Base-by-base conservation (phyloP, 2,113 vertebrate genomes). In the Cryptotis parvus region DNA sequence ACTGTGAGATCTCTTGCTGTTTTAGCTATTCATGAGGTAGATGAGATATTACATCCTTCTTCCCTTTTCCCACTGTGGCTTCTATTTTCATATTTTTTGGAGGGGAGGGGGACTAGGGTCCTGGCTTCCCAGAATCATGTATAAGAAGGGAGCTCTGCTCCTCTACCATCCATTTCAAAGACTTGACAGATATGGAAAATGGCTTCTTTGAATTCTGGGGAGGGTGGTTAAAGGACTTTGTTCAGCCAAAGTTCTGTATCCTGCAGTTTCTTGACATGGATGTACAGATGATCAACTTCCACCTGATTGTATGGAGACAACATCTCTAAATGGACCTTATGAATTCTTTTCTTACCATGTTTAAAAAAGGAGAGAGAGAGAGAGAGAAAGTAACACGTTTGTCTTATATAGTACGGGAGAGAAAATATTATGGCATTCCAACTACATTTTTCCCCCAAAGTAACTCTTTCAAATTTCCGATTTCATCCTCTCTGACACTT, bases 401-500 rank as follows among this genome's bases (percentile, higher is more conserved):
- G 89, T 58, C 10, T 22, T 83, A 18, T 39, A 35, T 27, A 82
- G 8, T 4, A 63, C 26, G 39, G 29, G 1, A 3, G n/a, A 1
- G n/a, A 16, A 76, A 39, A 88, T 65, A 27, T 35, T 39, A 61
- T 1, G 73, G 45, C 0, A 8, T 14, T 80, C 16, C 16, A 22
- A n/a, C 10, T 45, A 16, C 22, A 49, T 33, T 68, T 84, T 61
- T 43, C 16, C 39, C 37, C 4, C 26, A 58, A 58, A 5, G 63
- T 33, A 77, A 16, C 37, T 91, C 9, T 52, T 26, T 68, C 2
- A 73, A 87, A 83, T 39, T 81, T 22, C 35, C 27, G 72, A 24
- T 83, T 93, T 95, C 29, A 73, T 29, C 5, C 3, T 61, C 10
- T 77, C 78, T 74, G 68, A 43, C 6, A 69, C n/a, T 72, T 79